These are phyloP conservation scores for Pocillopora grandis DNA, from an alignment of 92 coral and sea anemone genomes.

Conservation along the genomic window DNA sequence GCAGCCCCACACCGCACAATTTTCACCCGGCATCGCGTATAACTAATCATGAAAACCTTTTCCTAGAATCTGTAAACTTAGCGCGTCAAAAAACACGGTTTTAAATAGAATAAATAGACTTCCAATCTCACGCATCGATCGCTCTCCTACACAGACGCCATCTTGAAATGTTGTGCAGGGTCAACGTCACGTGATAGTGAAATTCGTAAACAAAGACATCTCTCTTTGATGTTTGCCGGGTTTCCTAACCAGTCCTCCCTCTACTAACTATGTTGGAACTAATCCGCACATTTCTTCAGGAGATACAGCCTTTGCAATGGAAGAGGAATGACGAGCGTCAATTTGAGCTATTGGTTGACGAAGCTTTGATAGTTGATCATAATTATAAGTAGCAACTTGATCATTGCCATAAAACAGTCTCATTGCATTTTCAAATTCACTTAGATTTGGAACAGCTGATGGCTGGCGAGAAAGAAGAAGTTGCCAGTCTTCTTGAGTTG, in stretches of 20 bases:
- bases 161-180: conserved; percentile 40
- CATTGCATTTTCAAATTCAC: conserved; percentile 39
- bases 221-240: conserved; percentile 21
- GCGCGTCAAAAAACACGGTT: no score
- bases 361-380: conserved; percentile 32
- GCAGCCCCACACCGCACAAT: conserved; percentile 60
- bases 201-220: conserved; percentile 23
- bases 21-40: conserved; percentile 59
- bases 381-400: conserved; percentile 40
- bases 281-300: conserved; percentile 36
- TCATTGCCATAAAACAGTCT: conserved; percentile 45
- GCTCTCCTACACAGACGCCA: background rate
- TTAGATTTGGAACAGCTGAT: conserved; percentile 21
- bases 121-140: no score
- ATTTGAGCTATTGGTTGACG: conserved; percentile 37
- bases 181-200: conserved; percentile 36
- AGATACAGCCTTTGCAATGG: background rate
- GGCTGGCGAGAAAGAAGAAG: conserved; percentile 53
- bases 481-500: conserved; percentile 58
- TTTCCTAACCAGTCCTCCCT: conserved; percentile 17
- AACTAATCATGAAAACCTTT: no score
- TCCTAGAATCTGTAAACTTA: no score
- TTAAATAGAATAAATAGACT: no score
- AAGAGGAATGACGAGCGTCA: conserved; percentile 40
- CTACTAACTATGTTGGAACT: background rate